phyloP scores from a whole-genome alignment of 2,888 invertebrate species.

The Oscheius sp. region DNA sequence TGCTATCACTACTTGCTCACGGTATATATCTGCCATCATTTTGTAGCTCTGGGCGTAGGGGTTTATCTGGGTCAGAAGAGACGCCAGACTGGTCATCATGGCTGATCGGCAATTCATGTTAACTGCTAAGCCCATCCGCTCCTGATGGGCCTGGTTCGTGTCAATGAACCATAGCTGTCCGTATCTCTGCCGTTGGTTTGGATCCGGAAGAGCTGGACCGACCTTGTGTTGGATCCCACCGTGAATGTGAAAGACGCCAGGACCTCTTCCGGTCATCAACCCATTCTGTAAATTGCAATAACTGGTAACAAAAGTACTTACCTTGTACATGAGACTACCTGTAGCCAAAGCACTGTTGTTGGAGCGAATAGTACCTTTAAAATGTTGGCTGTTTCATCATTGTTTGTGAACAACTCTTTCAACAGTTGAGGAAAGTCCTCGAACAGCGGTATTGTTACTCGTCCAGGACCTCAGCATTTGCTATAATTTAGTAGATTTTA shows the following conservation, averaged over 20 bases:
- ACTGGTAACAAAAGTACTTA: background rate
- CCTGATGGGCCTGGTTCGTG: slow-evolving; percentile 22
- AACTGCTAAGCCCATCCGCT: slow-evolving; percentile 8
- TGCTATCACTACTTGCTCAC: slow-evolving; percentile 29
- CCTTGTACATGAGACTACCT: background rate
- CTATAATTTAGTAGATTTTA: background rate
- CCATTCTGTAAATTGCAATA: slow-evolving; percentile 25
- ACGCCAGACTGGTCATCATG: slow-evolving; percentile 32
- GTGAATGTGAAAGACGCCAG: slow-evolving; percentile 35
- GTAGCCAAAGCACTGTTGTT: background rate
- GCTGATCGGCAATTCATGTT: slow-evolving; percentile 32
- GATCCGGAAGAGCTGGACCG: slow-evolving; percentile 25
- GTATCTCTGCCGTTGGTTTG: background rate
- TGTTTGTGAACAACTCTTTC: background rate
- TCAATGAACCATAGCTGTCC: slow-evolving; percentile 34
- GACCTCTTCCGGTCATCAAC: slow-evolving; percentile 38
- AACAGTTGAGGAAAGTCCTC: background rate
- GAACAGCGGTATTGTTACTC: background rate
- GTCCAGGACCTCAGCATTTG: background rate
- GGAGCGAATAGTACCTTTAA: background rate
- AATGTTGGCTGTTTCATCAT: background rate
- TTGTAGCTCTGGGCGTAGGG: slow-evolving; percentile 35
- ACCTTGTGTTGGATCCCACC: slow-evolving; percentile 32
- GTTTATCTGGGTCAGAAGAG: slow-evolving; percentile 14
- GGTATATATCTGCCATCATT: slow-evolving; percentile 38